Conservation (phyloP, 1,140 invertebrate genomes). For the Myzus persicae region DNA sequence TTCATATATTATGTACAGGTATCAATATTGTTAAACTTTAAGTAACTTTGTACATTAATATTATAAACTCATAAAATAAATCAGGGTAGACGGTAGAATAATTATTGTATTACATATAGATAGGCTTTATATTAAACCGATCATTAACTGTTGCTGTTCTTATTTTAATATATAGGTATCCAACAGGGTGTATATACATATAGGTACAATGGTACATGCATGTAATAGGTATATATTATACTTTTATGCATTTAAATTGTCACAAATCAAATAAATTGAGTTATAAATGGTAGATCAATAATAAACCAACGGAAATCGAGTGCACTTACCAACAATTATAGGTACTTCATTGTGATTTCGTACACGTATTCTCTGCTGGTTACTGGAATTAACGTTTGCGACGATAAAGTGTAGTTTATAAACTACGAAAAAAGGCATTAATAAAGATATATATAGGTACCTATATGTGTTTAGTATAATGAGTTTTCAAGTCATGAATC, state of each 20-base stretch:
- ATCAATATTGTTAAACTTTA: neutral
- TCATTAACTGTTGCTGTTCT: neutral
- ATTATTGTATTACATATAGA: neutral
- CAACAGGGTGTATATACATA: too few species aligned
- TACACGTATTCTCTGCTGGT: too few species aligned
- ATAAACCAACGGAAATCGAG: neutral
- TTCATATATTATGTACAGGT: too few species aligned
- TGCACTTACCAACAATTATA: too few species aligned
- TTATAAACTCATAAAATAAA: neutral
- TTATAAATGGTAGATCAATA: neutral
- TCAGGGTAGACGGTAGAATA: neutral
- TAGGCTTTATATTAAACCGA: neutral
- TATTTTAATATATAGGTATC: neutral
- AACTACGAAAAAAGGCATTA: neutral
- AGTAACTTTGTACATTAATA: neutral
- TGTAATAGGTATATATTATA: neutral
- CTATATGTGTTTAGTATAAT: neutral
- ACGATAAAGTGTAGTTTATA: neutral
- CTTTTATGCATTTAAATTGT: neutral
- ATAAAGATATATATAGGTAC: neutral
- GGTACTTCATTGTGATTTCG: too few species aligned
- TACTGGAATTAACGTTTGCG: too few species aligned
- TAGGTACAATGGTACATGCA: too few species aligned
- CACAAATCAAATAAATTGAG: neutral
- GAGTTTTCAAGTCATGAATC: neutral